Percentiles rank a stretch among this genome's conserved stretches.
Conservation (phyloP, 1,140 invertebrate species). For the Drosophila melanica region DNA sequence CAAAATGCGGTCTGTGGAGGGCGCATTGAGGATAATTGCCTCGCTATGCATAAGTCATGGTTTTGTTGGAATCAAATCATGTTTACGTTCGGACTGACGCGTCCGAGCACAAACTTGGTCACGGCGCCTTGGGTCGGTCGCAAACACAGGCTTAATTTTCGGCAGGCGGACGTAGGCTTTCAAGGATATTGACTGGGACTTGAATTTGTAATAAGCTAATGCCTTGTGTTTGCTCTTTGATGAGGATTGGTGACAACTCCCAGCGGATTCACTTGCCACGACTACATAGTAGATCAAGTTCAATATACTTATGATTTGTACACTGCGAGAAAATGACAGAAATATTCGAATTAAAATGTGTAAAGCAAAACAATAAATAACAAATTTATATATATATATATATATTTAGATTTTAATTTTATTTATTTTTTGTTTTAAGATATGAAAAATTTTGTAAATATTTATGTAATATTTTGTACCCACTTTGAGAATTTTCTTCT, state of each 20-base stretch:
- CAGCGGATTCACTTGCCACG: not conserved
- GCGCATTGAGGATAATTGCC: constrained; percentile 5
- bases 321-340: no score
- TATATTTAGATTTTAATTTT: no score
- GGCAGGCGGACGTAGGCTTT: constrained; percentile 28
- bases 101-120: constrained; percentile 24
- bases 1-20: not conserved
- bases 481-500: no score
- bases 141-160: not conserved
- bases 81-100: constrained; percentile 49
- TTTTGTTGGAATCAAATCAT: constrained; percentile 72
- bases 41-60: constrained; percentile 69
- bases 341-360: no score
- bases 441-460: no score
- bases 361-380: no score
- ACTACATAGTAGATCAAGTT: no score
- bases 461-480: no score
- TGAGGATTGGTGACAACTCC: constrained; percentile 2
- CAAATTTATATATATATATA: no score
- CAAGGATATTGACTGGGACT: constrained; percentile 21
- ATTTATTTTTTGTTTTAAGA: no score
- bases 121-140: constrained; percentile 7
- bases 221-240: constrained; percentile 31
- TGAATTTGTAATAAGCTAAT: constrained; percentile 42
- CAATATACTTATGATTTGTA: no score